Base-by-base conservation (phyloP, 2,888 invertebrate species). In the Zhuqinia jingwanae region DNA sequence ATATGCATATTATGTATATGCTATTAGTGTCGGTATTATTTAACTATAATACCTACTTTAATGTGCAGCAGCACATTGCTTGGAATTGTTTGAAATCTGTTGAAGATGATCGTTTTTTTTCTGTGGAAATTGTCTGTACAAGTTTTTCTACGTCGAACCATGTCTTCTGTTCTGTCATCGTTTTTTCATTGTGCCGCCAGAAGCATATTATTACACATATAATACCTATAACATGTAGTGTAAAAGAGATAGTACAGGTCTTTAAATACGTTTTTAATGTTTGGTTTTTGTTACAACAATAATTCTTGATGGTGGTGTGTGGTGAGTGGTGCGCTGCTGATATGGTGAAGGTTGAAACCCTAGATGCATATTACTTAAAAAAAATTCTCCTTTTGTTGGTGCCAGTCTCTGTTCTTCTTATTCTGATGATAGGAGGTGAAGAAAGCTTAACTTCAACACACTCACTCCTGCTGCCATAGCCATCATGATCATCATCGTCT, bases 341-440 rank as follows among this genome's bases (percentile, higher is more conserved):
- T 63, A 63, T 75, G 82, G 47, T 82, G 82, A 82, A 82, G 82
- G 82, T 82, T 82, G 81, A 70, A 60, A 50, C 73, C 60, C 45
- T 10, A 30, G 58, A 60, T 82, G 82, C 75, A 82, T 75, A 63
- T 82, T 75, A 82, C 75, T 75, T 6, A 20, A 75, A 56, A 58
- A 76, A 17, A 58, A 22, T 11, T 42, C 22, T 27, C n/a, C n/a
- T 75, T 42, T 42, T 36, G 25, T 30, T 58, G 8, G 25, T 53
- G 27, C 30, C 20, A 45, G 36, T 15, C 50, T 73, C 25, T 50
- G 22, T 68, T 25, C 50, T 25, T 27, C 27, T 50, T 17, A 50
- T 36, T 36, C 50, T 50, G 73, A 50, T 73, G 50, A 73, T 30
- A 47, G 53, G 30, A 73, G 73, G 73, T 73, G 73, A 73, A 73